Percentiles rank a stretch among this genome's conserved stretches.
Conservation (phyloP, 2,888 invertebrate species). For the Hydrotaea diabolus region DNA sequence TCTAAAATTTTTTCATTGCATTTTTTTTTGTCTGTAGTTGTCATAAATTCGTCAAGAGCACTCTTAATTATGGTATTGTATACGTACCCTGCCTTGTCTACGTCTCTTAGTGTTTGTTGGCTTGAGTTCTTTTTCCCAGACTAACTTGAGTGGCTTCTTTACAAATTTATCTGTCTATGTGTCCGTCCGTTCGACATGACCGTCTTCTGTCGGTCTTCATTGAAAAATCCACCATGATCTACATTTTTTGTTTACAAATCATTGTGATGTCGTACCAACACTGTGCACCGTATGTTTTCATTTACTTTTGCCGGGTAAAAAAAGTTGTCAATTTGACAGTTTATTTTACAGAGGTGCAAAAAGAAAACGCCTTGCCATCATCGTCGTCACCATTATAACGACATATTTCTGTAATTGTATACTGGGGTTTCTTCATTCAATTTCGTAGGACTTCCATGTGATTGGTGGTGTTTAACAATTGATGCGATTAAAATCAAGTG, state of each 20-base stretch:
- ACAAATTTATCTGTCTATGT: constrained; percentile 32
- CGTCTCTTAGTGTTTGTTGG: no score
- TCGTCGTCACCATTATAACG: not conserved
- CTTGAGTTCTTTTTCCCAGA: constrained; percentile 55
- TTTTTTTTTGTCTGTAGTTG: constrained; percentile 23
- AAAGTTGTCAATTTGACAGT: constrained; percentile 57
- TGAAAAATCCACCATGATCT: constrained; percentile 63
- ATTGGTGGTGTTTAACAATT: constrained; percentile 8
- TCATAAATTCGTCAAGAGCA: constrained; percentile 51
- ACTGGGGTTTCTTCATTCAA: not conserved
- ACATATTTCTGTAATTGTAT: constrained; percentile 55
- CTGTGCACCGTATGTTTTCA: not conserved
- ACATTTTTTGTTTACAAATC: constrained; percentile 55
- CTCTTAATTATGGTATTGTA: constrained; percentile 50
- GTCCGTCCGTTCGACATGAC: not conserved
- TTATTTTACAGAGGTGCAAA: constrained; percentile 27
- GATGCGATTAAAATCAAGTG: constrained; percentile 15
- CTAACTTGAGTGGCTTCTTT: constrained; percentile 66
- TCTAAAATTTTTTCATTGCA: no score
- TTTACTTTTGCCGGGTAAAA: not conserved
- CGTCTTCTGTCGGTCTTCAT: not conserved
- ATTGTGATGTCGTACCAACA: constrained; percentile 49
- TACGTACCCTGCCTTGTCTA: no score
- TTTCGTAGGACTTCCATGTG: constrained; percentile 28
- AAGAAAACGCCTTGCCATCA: not conserved